phyloP scores from a whole-genome alignment of 2,797 vertebrate genomes.

The Cheirogaleus major region DNA sequence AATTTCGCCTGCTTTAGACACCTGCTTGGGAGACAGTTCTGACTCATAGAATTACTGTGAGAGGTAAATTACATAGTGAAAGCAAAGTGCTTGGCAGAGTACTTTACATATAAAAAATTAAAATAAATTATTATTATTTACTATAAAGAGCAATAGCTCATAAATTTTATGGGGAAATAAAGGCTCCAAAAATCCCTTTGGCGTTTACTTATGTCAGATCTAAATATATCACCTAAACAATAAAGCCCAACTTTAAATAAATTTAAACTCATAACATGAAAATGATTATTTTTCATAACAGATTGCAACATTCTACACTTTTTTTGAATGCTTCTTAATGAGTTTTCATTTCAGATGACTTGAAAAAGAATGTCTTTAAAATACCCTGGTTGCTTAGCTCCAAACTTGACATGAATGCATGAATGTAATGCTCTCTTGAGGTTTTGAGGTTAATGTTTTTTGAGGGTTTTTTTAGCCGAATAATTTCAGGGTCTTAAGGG shows the following conservation, averaged over 20 bases:
- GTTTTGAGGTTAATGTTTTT: neutral
- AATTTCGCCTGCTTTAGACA: neutral
- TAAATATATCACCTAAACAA: conserved; percentile 44
- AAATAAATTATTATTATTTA: neutral
- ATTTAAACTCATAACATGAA: conserved; percentile 19
- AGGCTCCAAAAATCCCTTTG: neutral
- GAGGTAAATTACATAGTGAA: neutral
- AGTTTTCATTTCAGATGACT: conserved; percentile 25
- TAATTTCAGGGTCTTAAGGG: neutral
- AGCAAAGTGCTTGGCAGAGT: neutral
- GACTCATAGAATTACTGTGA: neutral
- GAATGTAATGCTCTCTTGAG: neutral
- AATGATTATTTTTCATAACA: neutral
- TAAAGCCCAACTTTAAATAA: neutral
- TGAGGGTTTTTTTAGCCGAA: neutral
- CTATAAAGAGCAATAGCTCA: conserved; percentile 2
- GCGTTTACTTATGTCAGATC: neutral
- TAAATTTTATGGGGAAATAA: neutral
- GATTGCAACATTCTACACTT: neutral
- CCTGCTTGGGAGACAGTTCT: neutral
- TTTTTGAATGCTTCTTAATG: conserved; percentile 35
- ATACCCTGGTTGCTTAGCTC: neutral
- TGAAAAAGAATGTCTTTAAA: neutral
- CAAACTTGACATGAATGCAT: neutral
- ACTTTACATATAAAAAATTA: neutral